Evolutionary conservation across 2,113 vertebrate genomes (phyloP).

Genomic region (Columba livia): DNA sequence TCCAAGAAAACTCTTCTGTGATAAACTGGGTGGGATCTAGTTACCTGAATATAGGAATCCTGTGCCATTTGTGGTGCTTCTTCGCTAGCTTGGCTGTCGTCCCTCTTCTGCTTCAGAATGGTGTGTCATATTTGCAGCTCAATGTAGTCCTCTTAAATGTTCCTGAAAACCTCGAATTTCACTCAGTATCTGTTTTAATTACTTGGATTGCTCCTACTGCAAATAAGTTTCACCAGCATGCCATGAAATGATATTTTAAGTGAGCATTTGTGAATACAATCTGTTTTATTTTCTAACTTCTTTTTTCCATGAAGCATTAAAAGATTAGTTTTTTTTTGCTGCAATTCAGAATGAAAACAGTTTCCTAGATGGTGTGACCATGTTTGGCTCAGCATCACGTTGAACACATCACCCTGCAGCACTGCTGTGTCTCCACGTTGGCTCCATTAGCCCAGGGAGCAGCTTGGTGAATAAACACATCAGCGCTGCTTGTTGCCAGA

Average conservation of each 20-base stretch:
- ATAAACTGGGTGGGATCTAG: not conserved
- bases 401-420: accelerated
- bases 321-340: not conserved
- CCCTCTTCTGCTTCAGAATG: not conserved
- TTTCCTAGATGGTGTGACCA: not conserved
- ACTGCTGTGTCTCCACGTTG: accelerated
- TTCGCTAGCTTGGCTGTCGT: not conserved
- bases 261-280: not conserved
- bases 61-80: not conserved
- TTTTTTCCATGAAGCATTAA: not conserved
- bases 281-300: not conserved
- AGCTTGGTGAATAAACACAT: not conserved
- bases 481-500: not conserved
- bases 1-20: not conserved
- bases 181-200: not conserved
- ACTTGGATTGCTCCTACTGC: not conserved
- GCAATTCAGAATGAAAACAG: not conserved
- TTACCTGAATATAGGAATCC: not conserved
- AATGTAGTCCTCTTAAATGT: not conserved
- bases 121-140: not conserved
- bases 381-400: not conserved
- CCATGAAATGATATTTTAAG: not conserved
- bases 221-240: not conserved
- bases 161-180: not conserved
- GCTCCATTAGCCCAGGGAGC: not conserved